Evolutionary conservation across 2,113 vertebrate species (phyloP).

Genomic region (Pteronura brasiliensis): DNA sequence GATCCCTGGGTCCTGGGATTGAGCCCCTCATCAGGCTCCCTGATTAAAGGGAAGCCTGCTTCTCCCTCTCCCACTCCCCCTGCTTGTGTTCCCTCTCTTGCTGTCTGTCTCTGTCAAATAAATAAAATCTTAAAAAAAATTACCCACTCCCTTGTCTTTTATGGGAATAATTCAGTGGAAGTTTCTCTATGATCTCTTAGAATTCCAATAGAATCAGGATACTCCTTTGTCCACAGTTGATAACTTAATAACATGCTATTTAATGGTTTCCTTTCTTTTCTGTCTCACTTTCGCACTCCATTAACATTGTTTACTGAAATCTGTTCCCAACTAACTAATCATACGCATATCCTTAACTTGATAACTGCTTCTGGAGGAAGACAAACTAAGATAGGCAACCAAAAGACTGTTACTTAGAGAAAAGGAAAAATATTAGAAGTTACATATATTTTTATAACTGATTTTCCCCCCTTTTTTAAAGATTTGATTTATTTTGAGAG

Average conservation of each 20-base stretch:
- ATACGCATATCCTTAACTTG: not conserved
- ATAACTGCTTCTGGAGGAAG: not conserved
- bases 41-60: too few species aligned
- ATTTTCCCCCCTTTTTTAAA: not conserved
- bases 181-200: not conserved
- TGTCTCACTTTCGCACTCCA: not conserved
- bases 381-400: not conserved
- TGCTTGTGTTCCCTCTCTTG: too few species aligned
- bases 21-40: too few species aligned
- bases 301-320: not conserved
- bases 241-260: not conserved
- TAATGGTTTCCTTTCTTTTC: not conserved
- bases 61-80: too few species aligned
- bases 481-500: not conserved
- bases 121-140: too few species aligned
- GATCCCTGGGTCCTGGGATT: too few species aligned
- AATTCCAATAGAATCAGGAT: not conserved
- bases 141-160: too few species aligned
- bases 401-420: not conserved
- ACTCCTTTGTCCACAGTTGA: not conserved
- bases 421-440: not conserved
- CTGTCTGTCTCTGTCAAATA: too few species aligned
- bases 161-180: not conserved
- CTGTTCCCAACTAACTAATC: not conserved
- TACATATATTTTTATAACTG: not conserved